A percentile compares a stretch with the other conserved stretches of the same genome.
Evolutionary conservation across 2,888 invertebrate genomes (phyloP).

Genomic region (Netelia virgata): DNA sequence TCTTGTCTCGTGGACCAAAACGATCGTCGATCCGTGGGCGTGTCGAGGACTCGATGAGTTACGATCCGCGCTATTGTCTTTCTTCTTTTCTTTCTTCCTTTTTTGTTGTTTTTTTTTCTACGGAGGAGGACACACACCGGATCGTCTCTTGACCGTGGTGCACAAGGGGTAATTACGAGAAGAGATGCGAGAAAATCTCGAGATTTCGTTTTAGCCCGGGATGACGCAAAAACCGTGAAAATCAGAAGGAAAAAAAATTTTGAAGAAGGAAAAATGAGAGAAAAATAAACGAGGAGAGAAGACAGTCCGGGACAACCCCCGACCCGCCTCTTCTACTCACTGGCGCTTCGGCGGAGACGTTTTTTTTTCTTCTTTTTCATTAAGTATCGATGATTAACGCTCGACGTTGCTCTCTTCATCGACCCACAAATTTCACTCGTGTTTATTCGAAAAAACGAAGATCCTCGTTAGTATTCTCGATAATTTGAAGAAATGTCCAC

Average conservation of each 20-base stretch:
- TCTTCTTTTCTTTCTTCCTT: constrained; percentile 45
- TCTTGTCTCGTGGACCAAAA: constrained; percentile 60
- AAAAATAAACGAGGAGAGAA: constrained; percentile 41
- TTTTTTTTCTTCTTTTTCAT: neutral
- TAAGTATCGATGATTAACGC: constrained; percentile 62
- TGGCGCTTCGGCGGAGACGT: constrained; percentile 24
- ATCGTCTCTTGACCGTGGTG: constrained; percentile 55
- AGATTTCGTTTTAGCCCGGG: neutral
- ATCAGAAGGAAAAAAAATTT: constrained; percentile 15
- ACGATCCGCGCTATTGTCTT: constrained; percentile 75
- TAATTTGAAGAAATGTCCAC: constrained; percentile 62
- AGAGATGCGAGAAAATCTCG: constrained; percentile 34
- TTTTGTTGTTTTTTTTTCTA: constrained; percentile 9
- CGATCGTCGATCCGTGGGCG: constrained; percentile 73
- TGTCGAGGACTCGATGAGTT: constrained; percentile 77
- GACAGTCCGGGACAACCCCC: constrained; percentile 60
- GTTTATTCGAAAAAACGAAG: constrained; percentile 43
- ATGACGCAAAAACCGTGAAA: constrained; percentile 9
- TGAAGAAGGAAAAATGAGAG: neutral
- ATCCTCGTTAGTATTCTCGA: constrained; percentile 64
- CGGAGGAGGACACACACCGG: constrained; percentile 11
- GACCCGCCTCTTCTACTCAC: constrained; percentile 65
- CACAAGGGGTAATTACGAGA: constrained; percentile 73
- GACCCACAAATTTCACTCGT: constrained; percentile 9
- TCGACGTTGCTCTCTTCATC: constrained; percentile 2